Evolutionary conservation across 2,797 vertebrate species (phyloP).

Genomic region (Nothura maculosa): DNA sequence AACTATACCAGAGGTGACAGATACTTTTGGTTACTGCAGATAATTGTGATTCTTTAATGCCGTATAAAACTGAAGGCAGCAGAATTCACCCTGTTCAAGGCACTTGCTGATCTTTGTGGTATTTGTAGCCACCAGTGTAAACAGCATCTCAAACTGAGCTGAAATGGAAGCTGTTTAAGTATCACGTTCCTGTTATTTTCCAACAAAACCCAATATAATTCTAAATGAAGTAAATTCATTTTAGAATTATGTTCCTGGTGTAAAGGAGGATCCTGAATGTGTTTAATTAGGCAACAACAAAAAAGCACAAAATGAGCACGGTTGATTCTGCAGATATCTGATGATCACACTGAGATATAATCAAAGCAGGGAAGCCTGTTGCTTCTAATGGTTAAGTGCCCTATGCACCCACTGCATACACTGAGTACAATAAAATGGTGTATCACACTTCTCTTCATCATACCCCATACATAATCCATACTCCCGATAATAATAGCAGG

Average conservation of each 20-base stretch:
- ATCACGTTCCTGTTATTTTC: constrained; percentile 10
- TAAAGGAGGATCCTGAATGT: not conserved
- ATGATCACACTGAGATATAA: constrained; percentile 30
- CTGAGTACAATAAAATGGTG: constrained; percentile 41
- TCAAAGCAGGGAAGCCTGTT: constrained; percentile 38
- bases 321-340: not conserved
- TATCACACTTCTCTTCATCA: constrained; percentile 24
- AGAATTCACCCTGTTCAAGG: not conserved
- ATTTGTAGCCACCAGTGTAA: not conserved
- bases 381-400: constrained; percentile 52
- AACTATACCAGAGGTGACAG: not conserved
- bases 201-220: not conserved
- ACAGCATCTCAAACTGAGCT: not conserved
- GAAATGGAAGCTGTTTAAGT: not conserved
- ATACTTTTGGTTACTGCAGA: not conserved
- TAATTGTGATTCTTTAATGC: not conserved
- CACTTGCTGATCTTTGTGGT: not conserved
- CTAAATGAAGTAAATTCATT: constrained; percentile 23
- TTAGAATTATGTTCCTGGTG: not conserved
- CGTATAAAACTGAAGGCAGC: not conserved
- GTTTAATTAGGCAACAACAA: constrained; percentile 24
- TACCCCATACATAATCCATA: constrained; percentile 35
- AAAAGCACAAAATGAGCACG: not conserved
- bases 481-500: constrained; percentile 35
- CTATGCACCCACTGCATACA: constrained; percentile 41